Evolutionary conservation across 2,113 vertebrate species (phyloP).

Genomic region (Macrotus californicus): DNA sequence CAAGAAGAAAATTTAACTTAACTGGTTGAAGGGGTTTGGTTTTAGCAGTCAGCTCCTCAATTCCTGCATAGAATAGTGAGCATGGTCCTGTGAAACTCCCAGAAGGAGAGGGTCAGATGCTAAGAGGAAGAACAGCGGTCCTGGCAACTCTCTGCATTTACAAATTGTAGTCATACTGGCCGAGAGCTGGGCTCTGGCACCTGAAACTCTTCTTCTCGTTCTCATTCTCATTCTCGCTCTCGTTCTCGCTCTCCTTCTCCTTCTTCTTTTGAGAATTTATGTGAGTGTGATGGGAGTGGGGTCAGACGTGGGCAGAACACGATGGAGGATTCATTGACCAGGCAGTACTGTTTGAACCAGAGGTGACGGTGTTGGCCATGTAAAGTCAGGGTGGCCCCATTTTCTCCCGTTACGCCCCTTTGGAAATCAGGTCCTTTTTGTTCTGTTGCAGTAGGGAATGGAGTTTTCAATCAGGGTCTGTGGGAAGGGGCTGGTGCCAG

Average conservation of each 20-base stretch:
- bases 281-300: background rate
- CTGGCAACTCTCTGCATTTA: background rate
- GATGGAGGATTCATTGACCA: background rate
- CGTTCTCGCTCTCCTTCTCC: background rate
- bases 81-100: background rate
- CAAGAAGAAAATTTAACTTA: constrained; percentile 16
- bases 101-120: background rate
- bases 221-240: background rate
- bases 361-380: background rate
- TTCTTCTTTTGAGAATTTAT: background rate
- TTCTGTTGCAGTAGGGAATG: background rate
- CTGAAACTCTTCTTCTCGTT: background rate
- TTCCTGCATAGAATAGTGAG: background rate
- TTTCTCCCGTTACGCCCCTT: background rate
- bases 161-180: background rate
- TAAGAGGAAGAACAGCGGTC: background rate
- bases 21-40: background rate
- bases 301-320: background rate
- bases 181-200: background rate
- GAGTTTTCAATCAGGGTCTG: background rate
- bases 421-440: background rate
- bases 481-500: background rate
- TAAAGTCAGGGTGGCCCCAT: background rate
- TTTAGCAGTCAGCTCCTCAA: background rate
- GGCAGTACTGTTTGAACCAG: background rate